These are phyloP conservation scores for Dolomedes plantarius DNA, from an alignment of 2,888 invertebrate species.

Conservation along the genomic window DNA sequence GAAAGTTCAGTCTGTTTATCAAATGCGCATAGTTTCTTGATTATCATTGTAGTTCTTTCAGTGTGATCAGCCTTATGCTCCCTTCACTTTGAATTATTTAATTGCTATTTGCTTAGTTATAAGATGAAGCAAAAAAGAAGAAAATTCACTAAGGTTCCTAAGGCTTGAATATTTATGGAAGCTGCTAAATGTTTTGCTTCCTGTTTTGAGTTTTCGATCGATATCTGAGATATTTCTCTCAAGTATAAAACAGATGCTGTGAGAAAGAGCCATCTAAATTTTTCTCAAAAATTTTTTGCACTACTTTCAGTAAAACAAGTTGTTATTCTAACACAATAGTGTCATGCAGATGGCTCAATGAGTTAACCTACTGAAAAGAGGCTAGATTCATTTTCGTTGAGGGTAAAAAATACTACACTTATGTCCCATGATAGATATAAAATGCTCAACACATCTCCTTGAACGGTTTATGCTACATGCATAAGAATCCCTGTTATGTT, in stretches of 20 bases:
- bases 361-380: slow-evolving; percentile 59
- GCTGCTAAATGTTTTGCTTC: slow-evolving; percentile 40
- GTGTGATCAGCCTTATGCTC: background rate
- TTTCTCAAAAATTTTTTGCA: slow-evolving; percentile 21
- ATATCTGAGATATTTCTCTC: slow-evolving; percentile 26
- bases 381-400: slow-evolving; percentile 58
- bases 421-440: slow-evolving; percentile 59
- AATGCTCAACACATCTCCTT: slow-evolving; percentile 38
- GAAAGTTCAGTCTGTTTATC: background rate
- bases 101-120: slow-evolving; percentile 23
- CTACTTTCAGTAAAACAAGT: slow-evolving; percentile 47
- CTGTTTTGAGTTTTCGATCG: slow-evolving; percentile 22
- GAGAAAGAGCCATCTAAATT: slow-evolving; percentile 31
- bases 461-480: slow-evolving; percentile 32
- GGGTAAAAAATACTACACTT: slow-evolving; percentile 66
- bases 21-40: background rate
- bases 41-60: background rate
- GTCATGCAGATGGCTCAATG: slow-evolving; percentile 47
- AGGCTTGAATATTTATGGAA: slow-evolving; percentile 36
- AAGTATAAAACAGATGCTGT: slow-evolving; percentile 44
- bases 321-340: slow-evolving; percentile 27
- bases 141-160: slow-evolving; percentile 36
- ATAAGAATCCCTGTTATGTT: slow-evolving; percentile 30
- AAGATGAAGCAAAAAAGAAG: slow-evolving; percentile 20
- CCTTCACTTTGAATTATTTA: slow-evolving; percentile 10